Base-by-base conservation (phyloP, 2,797 vertebrate species). In the Aulostomus chinensis region DNA sequence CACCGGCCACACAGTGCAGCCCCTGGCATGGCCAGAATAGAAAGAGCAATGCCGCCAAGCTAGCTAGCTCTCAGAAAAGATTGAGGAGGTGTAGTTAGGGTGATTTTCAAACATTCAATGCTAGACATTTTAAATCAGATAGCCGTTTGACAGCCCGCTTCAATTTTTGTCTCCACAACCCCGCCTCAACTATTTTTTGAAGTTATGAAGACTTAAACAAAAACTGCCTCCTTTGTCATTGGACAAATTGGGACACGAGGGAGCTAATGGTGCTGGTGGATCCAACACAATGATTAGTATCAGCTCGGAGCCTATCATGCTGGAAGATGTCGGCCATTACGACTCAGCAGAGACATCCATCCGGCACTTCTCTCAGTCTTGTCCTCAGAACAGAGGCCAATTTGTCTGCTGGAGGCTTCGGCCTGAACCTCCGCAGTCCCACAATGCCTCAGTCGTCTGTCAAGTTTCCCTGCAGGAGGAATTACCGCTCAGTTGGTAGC, bases 241-340 rank as follows among this genome's bases (percentile, higher is more conserved):
- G 26, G 41, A 46, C 47, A 68, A 72, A 83, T 73, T 50, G 53
- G 50, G 68, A 60, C 65, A 39, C 38, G 2, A n/a, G 65, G 65
- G 62, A 67, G 29, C 50, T 58, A 51, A 72, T 70, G 65, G 43
- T 29, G 21, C 32, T 2, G 50, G 52, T 25, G 52, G 64, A 83
- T 85, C 68, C 68, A 18, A 53, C 38, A 10, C 32, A 13, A 71
- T 42, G 65, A 77, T 82, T 74, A 73, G 58, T 37, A 58, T 46
- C 59, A 24, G 55, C 46, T 6, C 39, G 6, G 52, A 70, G 50
- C 37, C 49, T 53, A 30, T 78, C 64, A 12, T 21, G 31, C 32
- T 17, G 42, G 59, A 69, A 66, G 62, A 68, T 31, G 59, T 51
- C 28, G 12, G 42, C 58, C 64, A 62, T 77, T 54, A 55, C 15